Percentiles rank a stretch among this genome's conserved stretches.
These are phyloP conservation scores for Ridgeia piscesae DNA, from an alignment of 1,140 invertebrate species.

Conservation along the genomic window DNA sequence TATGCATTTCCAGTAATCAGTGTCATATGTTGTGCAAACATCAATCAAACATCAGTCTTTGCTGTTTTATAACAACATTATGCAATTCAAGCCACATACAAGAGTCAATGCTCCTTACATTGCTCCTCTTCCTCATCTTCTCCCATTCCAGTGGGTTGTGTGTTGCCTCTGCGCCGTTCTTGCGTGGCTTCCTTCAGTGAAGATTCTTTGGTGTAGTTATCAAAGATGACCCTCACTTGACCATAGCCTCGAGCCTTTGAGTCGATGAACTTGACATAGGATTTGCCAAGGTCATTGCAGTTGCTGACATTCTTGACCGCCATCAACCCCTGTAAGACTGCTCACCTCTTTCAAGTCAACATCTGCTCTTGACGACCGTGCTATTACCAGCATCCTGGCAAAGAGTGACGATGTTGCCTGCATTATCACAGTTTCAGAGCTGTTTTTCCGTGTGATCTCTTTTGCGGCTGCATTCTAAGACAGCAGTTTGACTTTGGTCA, in stretches of 20 bases:
- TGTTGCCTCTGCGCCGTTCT: conserved; percentile 7
- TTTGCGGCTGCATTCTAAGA: conserved; percentile 12
- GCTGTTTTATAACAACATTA: neutral
- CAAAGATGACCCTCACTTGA: conserved; percentile 1
- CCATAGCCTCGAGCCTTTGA: conserved; percentile 1
- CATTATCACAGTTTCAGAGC: too few relatives aligned
- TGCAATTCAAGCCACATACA: neutral
- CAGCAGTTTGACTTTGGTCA: conserved; percentile 11
- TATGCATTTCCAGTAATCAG: neutral
- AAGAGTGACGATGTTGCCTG: conserved; percentile 3
- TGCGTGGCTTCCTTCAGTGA: conserved; percentile 11
- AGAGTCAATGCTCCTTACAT: too few relatives aligned
- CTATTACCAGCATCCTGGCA: conserved; percentile 14
- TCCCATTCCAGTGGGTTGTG: neutral
- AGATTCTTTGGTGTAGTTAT: conserved; percentile 14
- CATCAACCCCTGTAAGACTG: conserved; percentile 17
- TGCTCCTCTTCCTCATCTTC: too few relatives aligned
- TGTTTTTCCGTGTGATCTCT: neutral
- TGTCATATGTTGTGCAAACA: neutral
- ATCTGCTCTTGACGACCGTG: neutral
- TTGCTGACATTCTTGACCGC: conserved; percentile 6
- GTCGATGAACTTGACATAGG: conserved; percentile 10
- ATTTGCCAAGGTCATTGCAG: conserved; percentile 10
- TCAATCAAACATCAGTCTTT: neutral
- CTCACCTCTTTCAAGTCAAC: conserved; percentile 9